Percentiles rank a stretch among this genome's conserved stretches.
Evolutionary conservation across 2,113 vertebrate genomes (phyloP).

Genomic region (Gnathonemus longibarbis): DNA sequence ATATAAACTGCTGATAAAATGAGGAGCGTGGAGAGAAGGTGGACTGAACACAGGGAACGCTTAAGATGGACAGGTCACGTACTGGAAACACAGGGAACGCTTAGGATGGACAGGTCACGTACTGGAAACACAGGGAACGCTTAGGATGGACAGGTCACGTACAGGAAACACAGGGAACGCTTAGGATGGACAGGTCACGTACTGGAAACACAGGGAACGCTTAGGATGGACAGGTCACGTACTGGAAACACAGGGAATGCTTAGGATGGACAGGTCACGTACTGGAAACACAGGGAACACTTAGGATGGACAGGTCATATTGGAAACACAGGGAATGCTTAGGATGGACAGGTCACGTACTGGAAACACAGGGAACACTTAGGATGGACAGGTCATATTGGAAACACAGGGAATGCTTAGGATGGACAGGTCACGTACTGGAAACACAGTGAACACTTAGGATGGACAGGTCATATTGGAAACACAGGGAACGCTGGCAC

Average conservation of each 20-base stretch:
- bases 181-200: background rate
- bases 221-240: background rate
- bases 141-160: background rate
- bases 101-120: background rate
- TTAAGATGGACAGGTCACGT: background rate
- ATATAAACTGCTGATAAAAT: conserved; percentile 43
- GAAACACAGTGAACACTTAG: background rate
- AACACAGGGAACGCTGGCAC: background rate
- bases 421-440: background rate
- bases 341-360: background rate
- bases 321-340: background rate
- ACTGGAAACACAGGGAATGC: background rate
- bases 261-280: no score
- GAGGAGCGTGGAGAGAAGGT: background rate
- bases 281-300: no score
- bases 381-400: background rate
- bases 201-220: background rate
- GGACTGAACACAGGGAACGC: background rate
- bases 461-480: background rate
- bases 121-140: background rate
- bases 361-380: background rate
- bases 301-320: no score
- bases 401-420: background rate
- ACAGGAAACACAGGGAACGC: no score
- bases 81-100: background rate